Base-by-base conservation (phyloP, 1,140 invertebrate genomes). In the Heliconius nattereri region DNA sequence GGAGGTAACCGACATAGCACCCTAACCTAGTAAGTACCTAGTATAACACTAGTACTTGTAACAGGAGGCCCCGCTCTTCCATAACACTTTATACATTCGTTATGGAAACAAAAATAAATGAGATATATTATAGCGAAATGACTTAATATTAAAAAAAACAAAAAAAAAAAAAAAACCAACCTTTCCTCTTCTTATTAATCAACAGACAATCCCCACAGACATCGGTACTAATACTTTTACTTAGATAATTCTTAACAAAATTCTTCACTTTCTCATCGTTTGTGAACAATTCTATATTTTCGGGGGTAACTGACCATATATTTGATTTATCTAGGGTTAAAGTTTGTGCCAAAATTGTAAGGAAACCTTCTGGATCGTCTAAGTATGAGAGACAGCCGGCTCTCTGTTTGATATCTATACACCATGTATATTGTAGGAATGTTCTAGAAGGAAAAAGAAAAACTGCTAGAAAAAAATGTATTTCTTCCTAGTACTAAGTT, bases 311-410 rank as follows among this genome's bases (percentile, higher is more conserved):
- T 74, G 96, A 95, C 96, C 97, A 97, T 35, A 97, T 95, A 84
- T 96, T 95, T 71, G 96, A 94, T 86, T 97, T 96, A 86, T 98
- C 97, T 26, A 97, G 96, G 1, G 97, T 98, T n/a, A 98, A 91
- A 0, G 97, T 97, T 86, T 97, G 97, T 0, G 98, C 97, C 54
- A 98, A 91, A 76, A 98, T 95, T 87, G 97, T 98, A 88, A 97
- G 96, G 89, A 97, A 98, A 20, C 98, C 97, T 90, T 98, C 96
- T 19, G 98, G 98, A 95, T 99, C 98, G 91, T 98, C 97, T 3
- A 96, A 87, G 91, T 99, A 98, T 0, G 98, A 98, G 2, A 99
- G 95, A 92, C 98, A 98, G 3, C 98, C 98, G 20, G 98, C 98
- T 87, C 97, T 96, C 89, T 98, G 98, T 90, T 99, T 99, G 1